Evolutionary conservation across 2,888 invertebrate species (phyloP), one percentile per base, ranked within the genome.

Genomic region (Melinaea menophilus): DNA sequence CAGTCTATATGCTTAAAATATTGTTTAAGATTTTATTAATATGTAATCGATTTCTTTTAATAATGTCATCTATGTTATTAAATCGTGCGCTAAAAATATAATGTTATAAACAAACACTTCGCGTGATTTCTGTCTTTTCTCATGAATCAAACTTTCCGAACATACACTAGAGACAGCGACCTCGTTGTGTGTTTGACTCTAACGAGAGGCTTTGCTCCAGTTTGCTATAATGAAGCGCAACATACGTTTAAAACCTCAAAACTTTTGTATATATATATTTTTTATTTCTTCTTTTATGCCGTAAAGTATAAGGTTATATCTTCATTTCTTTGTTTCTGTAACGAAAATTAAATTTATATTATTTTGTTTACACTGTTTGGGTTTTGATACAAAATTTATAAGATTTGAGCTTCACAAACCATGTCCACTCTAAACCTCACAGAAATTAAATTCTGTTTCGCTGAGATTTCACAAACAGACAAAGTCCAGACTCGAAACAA

Each of bases 161-260:
- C 56, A 47, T 34, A 31, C 37, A 41, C 37, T 37, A 56, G 11
- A 59, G 55, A 59, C 48, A 41, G 58, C 55, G 58, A 59, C 59
- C 51, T 34, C 55, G 12, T 13, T 48, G 34, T 48, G 57, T 57
- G 56, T 55, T 47, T 55, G 47, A 47, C 13, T 56, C 56, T 56
- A 63, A 59, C 56, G 56, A 59, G 59, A 63, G 33, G 48, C 59
- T 57, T 54, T 57, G 54, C 57, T 54, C 59, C 35, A 63, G 45
- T 60, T 59, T 57, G 31, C 56, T 46, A 63, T 63, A 56, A 56
- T 57, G 5, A 57, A 22, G 51, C 31, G 31, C 51, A 51, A 48
- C 9, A n/a, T 57, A 31, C 56, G 12, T n/a, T 60, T 57, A 60
- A 63, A 60, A 60, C 59, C 9, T 22, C 4, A 51, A 63, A 63